Evolutionary conservation across 2,113 vertebrate genomes (phyloP).

Genomic region (Cryptoleucopteryx plumbea): DNA sequence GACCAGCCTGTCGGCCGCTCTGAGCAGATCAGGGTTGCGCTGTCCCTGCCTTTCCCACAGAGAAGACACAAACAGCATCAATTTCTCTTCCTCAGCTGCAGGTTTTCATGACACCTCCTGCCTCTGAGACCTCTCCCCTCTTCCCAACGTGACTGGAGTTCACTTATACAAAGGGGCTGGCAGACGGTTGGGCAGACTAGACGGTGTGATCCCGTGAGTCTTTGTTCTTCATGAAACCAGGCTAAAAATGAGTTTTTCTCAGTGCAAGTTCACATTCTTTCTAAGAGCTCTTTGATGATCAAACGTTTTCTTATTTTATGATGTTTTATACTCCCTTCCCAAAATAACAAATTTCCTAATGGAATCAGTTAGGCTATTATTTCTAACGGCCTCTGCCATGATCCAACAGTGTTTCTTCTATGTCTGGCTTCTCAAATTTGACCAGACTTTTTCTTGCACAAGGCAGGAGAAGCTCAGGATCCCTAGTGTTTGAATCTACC

Average conservation of each 20-base stretch:
- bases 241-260: conserved; percentile 25
- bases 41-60: not conserved
- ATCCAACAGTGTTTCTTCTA: not conserved
- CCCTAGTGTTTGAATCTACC: not conserved
- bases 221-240: not conserved
- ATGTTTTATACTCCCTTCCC: not conserved
- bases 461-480: not conserved
- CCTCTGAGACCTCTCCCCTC: not conserved
- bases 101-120: not conserved
- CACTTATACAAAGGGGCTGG: not conserved
- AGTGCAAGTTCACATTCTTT: conserved; percentile 21
- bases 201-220: not conserved
- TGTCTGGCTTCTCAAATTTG: not conserved
- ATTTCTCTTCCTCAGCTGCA: not conserved
- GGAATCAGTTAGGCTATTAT: not conserved
- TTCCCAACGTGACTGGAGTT: not conserved
- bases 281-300: conserved; percentile 40
- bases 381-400: not conserved
- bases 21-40: not conserved
- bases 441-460: not conserved
- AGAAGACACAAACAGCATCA: not conserved
- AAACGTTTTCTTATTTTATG: conserved; percentile 17
- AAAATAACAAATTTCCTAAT: conserved; percentile 25
- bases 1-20: accelerated
- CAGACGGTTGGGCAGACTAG: not conserved